Conservation (phyloP, 2,888 invertebrate species). For the Campoplex nolae region DNA sequence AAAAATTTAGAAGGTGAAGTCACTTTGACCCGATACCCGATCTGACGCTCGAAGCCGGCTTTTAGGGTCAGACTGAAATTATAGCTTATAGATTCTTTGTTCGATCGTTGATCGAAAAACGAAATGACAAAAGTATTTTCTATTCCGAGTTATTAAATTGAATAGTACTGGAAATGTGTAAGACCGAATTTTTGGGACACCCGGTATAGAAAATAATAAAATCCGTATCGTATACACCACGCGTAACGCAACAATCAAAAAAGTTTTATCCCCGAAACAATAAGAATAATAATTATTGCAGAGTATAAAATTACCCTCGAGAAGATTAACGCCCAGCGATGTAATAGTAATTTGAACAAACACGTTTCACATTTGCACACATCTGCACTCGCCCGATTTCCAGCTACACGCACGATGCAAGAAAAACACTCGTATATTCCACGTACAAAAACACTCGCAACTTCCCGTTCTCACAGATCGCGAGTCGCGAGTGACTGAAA, state of each 20-base stretch:
- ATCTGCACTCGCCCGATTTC: background rate
- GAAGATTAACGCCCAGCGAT: constrained; percentile 1
- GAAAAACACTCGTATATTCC: background rate
- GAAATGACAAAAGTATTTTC: background rate
- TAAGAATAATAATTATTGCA: background rate
- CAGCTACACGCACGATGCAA: background rate
- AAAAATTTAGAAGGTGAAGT: no score
- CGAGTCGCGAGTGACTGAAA: constrained; percentile 14
- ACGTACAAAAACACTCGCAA: background rate
- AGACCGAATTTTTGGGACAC: background rate
- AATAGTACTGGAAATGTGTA: background rate
- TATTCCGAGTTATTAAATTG: background rate
- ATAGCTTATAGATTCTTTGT: no score
- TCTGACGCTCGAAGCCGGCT: no score
- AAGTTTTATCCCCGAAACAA: background rate
- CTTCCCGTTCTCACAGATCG: background rate
- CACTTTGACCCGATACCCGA: no score
- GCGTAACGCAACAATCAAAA: background rate
- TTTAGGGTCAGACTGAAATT: no score
- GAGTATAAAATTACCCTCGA: constrained; percentile 5
- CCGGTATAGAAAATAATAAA: background rate
- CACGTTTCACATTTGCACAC: background rate
- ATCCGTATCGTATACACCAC: background rate
- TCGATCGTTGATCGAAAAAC: background rate
- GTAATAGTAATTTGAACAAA: background rate